Evolutionary conservation across 2,797 vertebrate species (phyloP).

Genomic region (Enteromius paludinosus): DNA sequence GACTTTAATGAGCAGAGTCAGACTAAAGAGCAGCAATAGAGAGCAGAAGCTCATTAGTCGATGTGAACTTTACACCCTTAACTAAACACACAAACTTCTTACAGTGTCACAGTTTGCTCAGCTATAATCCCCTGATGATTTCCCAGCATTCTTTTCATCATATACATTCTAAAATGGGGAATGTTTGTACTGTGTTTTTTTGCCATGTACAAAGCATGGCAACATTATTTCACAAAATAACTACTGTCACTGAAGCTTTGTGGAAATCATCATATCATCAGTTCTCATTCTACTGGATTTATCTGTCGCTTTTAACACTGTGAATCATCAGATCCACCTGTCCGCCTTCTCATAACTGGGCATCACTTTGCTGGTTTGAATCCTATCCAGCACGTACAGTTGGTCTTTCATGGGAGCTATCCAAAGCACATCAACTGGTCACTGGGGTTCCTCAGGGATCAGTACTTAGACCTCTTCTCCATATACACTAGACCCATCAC

Average conservation of each 20-base stretch:
- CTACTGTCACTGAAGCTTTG: neutral
- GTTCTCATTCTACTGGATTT: neutral
- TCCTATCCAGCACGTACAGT: neutral
- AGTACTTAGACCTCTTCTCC: neutral
- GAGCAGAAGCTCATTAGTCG: slow-evolving; percentile 53
- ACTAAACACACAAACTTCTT: slow-evolving; percentile 20
- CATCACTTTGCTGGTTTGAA: neutral
- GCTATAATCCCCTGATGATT: slow-evolving; percentile 3
- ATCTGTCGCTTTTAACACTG: neutral
- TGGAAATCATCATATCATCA: neutral
- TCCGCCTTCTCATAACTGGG: neutral
- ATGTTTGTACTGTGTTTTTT: neutral
- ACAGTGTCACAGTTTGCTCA: slow-evolving; percentile 19
- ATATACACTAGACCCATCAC: neutral
- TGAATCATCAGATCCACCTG: neutral
- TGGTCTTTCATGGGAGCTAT: neutral
- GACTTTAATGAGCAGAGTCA: slow-evolving; percentile 41
- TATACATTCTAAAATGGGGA: neutral
- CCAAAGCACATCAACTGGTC: neutral
- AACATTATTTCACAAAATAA: neutral
- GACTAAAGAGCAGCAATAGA: slow-evolving; percentile 38
- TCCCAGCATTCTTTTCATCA: neutral
- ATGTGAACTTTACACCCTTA: slow-evolving; percentile 8
- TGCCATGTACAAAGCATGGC: neutral
- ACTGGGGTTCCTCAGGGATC: neutral